Conservation (phyloP, 2,797 vertebrate genomes). For the Anguilla obscura region DNA sequence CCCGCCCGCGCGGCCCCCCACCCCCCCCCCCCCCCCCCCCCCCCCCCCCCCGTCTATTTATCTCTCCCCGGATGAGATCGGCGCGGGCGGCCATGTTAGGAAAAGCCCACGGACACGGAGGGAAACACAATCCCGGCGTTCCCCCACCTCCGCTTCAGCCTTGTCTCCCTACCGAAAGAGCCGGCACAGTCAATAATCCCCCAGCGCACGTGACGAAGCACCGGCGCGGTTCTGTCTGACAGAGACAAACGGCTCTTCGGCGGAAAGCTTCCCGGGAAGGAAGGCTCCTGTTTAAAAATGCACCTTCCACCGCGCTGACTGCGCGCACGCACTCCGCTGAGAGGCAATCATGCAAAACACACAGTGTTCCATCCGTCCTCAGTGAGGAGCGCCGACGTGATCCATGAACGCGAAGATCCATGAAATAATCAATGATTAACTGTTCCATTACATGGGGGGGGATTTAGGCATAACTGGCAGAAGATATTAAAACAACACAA, state of each 20-base stretch:
- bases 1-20: no score
- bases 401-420: neutral
- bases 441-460: neutral
- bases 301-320: neutral
- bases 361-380: neutral
- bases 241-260: neutral
- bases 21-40: no score
- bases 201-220: neutral
- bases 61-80: neutral
- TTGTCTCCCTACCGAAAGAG: neutral
- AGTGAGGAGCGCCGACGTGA: constrained; percentile 2
- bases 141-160: neutral
- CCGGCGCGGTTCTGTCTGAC: neutral
- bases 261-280: neutral
- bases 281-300: neutral
- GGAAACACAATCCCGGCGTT: neutral
- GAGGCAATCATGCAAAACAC: neutral
- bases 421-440: constrained; percentile 6
- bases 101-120: neutral
- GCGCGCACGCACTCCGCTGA: neutral
- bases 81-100: neutral
- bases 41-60: neutral
- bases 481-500: neutral
- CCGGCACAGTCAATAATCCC: constrained; percentile 2
- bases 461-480: neutral